Conservation (phyloP, 1,140 invertebrate genomes). For the Polypedilum vanderplanki region DNA sequence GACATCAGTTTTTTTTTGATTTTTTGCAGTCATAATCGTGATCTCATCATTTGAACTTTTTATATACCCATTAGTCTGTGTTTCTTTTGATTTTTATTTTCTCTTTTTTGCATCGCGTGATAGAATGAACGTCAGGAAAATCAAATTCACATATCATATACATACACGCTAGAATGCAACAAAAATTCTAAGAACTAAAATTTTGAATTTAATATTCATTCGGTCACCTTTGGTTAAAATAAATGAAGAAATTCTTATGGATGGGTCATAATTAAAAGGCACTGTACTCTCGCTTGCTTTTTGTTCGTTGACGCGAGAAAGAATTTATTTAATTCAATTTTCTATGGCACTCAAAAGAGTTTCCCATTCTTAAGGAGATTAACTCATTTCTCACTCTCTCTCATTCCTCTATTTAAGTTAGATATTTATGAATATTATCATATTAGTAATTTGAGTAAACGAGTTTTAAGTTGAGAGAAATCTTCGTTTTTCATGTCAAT, state of each 20-base stretch:
- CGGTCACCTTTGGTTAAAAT: not conserved
- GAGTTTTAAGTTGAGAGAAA: not conserved
- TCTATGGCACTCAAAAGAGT: not conserved
- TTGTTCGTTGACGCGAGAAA: not conserved
- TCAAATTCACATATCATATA: no score
- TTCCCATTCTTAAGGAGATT: constrained; percentile 2
- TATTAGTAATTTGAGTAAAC: no score
- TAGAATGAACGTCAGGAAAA: not conserved
- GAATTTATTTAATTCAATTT: constrained; percentile 6
- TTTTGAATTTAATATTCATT: not conserved
- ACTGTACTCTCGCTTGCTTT: not conserved
- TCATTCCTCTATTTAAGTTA: no score
- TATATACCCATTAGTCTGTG: not conserved
- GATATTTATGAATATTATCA: no score
- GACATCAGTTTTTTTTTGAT: no score
- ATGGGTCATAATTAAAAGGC: not conserved
- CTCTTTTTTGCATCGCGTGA: constrained; percentile 1
- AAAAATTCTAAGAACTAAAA: not conserved
- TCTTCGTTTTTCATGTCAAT: constrained; percentile 5
- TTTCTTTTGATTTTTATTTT: not conserved
- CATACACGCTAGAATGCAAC: not conserved
- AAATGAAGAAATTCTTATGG: constrained; percentile 6
- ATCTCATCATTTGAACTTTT: no score
- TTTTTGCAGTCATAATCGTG: no score
- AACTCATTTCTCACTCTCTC: not conserved